Base-by-base conservation (phyloP, 2,888 invertebrate genomes). In the Lysandra bellargus region DNA sequence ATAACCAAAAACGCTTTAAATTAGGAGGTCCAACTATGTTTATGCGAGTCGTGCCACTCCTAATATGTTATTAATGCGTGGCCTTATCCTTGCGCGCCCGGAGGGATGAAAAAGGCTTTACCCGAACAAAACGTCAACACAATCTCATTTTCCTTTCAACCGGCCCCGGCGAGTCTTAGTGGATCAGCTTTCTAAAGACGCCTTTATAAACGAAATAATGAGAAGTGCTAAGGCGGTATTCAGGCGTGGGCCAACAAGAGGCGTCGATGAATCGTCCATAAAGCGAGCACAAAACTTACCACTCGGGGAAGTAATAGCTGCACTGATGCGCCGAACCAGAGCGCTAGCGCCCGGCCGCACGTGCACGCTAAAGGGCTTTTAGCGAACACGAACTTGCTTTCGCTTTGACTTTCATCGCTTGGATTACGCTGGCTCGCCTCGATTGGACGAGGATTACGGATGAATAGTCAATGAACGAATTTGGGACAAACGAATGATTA, bases 121-220 rank as follows among this genome's bases (percentile, higher is more conserved):
- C 80, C 85, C 87, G 88, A 90, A 93, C 92, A 92, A 92, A 93
- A 90, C 90, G 88, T 88, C 87, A 89, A 89, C 92, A 94, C 92
- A 93, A 93, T 92, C 88, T 92, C 92, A 91, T 93, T 94, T 94
- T 92, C 91, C 91, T 94, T 93, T 93, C 92, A 93, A 88, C 87
- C 53, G 33, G 87, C 87, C 89, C 85, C 86, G 88, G 90, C 90
- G 88, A 87, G 90, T 90, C 91, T 93, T 93, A 91, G 92, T 92
- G 91, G 92, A 93, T 92, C 92, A 90, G 87, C 87, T 88, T 88
- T 93, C 88, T 93, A 93, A 93, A 88, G 91, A 85, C 87, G 92
- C 92, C 88, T 94, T 94, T 93, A 94, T 94, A 93, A 93, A 93
- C 93, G 93, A 93, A 93, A 94, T 94, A 94, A 94, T 93, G 93